Percentiles rank a stretch among this genome's conserved stretches.
Conservation (phyloP, 2,888 invertebrate genomes). For the Eupithecia tripunctaria region DNA sequence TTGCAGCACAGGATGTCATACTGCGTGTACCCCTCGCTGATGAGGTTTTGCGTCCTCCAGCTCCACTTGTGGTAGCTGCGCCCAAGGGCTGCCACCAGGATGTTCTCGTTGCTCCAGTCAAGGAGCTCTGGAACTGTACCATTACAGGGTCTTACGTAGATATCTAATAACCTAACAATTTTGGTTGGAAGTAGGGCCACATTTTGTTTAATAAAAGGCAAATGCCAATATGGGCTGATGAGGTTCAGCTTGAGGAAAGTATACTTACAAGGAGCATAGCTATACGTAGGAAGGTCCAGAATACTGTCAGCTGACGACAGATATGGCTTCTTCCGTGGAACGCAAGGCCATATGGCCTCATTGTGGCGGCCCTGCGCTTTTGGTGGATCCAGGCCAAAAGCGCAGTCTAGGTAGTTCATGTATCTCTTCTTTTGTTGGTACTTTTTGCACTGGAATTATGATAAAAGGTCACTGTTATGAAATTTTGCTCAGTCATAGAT, state of each 20-base stretch:
- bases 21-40: slow-evolving; percentile 59
- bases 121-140: slow-evolving; percentile 67
- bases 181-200: too few species aligned
- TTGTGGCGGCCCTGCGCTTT: slow-evolving; percentile 27
- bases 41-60: slow-evolving; percentile 68
- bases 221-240: too few species aligned
- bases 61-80: slow-evolving; percentile 75
- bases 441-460: slow-evolving; percentile 56
- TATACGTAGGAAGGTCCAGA: slow-evolving; percentile 72
- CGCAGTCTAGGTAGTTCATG: slow-evolving; percentile 60
- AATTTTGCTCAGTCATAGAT: too few species aligned
- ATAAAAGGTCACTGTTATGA: too few species aligned
- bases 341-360: slow-evolving; percentile 68
- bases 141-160: background rate
- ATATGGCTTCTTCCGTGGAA: slow-evolving; percentile 62
- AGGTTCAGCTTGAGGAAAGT: too few species aligned
- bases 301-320: slow-evolving; percentile 72
- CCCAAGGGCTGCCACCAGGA: slow-evolving; percentile 74
- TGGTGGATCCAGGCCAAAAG: slow-evolving; percentile 60
- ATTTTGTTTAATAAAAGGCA: too few species aligned
- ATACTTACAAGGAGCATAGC: slow-evolving; percentile 66
- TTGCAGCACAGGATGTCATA: slow-evolving; percentile 68
- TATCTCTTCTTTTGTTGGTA: slow-evolving; percentile 63
- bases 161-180: too few species aligned
- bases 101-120: slow-evolving; percentile 74